Conservation (phyloP, 1,140 invertebrate genomes). For the Drosophila watanabei region DNA sequence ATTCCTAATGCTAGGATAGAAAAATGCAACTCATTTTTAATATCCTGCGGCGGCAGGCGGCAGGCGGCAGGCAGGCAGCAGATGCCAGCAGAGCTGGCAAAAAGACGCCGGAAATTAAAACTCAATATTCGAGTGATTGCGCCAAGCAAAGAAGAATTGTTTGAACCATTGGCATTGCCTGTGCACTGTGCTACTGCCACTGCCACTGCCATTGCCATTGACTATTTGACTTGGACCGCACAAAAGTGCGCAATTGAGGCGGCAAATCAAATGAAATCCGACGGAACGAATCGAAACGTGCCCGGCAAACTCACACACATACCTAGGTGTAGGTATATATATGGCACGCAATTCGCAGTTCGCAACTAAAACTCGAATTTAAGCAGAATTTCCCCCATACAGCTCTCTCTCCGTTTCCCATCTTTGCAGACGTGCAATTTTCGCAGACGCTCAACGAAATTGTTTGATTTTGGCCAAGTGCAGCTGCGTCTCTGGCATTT, state of each 20-base stretch:
- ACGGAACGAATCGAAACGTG: conserved; percentile 75
- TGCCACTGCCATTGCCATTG: conserved; percentile 53
- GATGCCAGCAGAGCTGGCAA: conserved; percentile 59
- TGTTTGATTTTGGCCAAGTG: conserved; percentile 79
- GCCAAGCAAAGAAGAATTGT: conserved; percentile 45
- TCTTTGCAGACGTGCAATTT: conserved; percentile 62
- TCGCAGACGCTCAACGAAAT: conserved; percentile 69
- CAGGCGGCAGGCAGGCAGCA: conserved; percentile 24
- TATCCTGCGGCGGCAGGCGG: conserved; percentile 62
- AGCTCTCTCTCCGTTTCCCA: conserved; percentile 2
- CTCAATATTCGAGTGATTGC: conserved; percentile 82
- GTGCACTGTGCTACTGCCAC: conserved; percentile 1
- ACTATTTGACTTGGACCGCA: conserved; percentile 76
- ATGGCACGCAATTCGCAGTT: conserved; percentile 12
- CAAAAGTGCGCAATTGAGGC: conserved; percentile 82
- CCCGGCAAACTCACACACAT: conserved; percentile 40
- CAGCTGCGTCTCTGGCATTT: conserved; percentile 75
- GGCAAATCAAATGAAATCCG: conserved; percentile 83
- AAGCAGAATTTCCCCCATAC: background rate
- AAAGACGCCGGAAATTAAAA: conserved; percentile 80
- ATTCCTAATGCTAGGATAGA: conserved; percentile 43
- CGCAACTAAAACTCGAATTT: conserved; percentile 14
- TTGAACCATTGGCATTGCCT: conserved; percentile 25
- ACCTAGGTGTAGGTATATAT: background rate
- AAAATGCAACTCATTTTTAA: conserved; percentile 80